Base-by-base conservation (phyloP, 2,113 vertebrate species). In the Epinephelus cyanopodus region DNA sequence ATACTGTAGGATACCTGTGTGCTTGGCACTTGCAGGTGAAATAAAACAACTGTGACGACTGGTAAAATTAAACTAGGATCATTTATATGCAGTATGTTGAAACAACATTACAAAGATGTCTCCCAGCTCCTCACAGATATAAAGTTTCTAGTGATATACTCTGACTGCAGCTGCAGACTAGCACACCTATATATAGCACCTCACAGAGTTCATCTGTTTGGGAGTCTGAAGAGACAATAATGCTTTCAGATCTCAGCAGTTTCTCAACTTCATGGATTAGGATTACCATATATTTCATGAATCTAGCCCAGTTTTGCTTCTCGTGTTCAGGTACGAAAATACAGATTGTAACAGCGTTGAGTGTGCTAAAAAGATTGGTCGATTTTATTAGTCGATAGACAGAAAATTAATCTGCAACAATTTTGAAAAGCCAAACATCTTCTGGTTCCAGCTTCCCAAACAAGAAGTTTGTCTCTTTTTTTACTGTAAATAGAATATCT, bases 111-210 rank as follows among this genome's bases (percentile, higher is more conserved):
- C 37, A 54, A 62, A 82, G 56, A 64, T 18, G 50, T 68, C 67
- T 74, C 47, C 21, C 7, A 17, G 65, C 56, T 50, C 29, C n/a
- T 63, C 33, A 65, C 29, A 66, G 67, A 77, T 23, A 57, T 50
- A 10, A 53, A 7, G 53, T 71, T 72, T 62, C 37, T 29, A 2
- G 29, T 75, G 70, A 79, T 64, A 75, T 45, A 48, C 57, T 75
- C 37, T 14, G 58, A 63, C 65, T 66, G 74, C 18, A 57, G 78
- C 47, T 48, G 72, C 58, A 67, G 45, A 48, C 71, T 45, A 21
- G 39, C 68, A 69, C 56, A 68, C 64, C 78, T 84, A 78, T 63
- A 78, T 68, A 81, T 77, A 77, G 74, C 64, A 13, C 0, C 39
- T 71, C 48, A 12, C 52, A 80, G 18, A 54, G 72, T 50, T 21